Base-by-base conservation (phyloP, 2,888 invertebrate genomes). In the Peribatodes rhomboidaria region DNA sequence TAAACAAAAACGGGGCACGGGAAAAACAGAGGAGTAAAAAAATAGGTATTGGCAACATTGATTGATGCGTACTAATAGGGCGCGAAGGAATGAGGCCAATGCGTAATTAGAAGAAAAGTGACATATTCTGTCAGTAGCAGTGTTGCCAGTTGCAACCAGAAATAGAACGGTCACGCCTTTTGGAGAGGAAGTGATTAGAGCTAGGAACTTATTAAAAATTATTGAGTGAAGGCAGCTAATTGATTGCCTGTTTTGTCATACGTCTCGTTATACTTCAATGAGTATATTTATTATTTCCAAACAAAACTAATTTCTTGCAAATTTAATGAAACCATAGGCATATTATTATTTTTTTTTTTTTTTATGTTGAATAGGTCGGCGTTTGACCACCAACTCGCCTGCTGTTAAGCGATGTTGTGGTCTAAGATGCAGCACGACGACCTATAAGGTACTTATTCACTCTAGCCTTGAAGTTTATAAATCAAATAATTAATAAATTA, bases 21-120 rank as follows among this genome's bases (percentile, higher is more conserved):
- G 84, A 87, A 89, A 92, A 92, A 90, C 83, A 87, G 82, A 86
- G 79, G 79, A 86, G 85, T 86, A 92, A 93, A 65, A 92, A 93
- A 92, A 92, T 92, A 92, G 89, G 89, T 92, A 93, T 93, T 93
- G 93, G 92, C 93, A 93, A 92, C 92, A 92, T 93, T 93, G 93
- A 93, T 93, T 93, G 93, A 93, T 93, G 93, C 85, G 87, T 91
- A 92, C 92, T 93, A 93, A 93, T 93, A 93, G 92, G 92, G 90
- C 92, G 92, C 90, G 92, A 92, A 91, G 92, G 85, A 92, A 92
- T 89, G 89, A 92, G 88, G 90, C 89, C 88, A 85, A 82, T 75
- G 83, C 86, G 84, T 92, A 93, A 93, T 93, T 93, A 93, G 88
- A 92, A 83, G 85, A 87, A 84, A 92, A 90, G 90, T 93, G 93